Evolutionary conservation across 2,113 vertebrate genomes (phyloP), one percentile per base, ranked within the genome.

Genomic region (Rhea pennata): DNA sequence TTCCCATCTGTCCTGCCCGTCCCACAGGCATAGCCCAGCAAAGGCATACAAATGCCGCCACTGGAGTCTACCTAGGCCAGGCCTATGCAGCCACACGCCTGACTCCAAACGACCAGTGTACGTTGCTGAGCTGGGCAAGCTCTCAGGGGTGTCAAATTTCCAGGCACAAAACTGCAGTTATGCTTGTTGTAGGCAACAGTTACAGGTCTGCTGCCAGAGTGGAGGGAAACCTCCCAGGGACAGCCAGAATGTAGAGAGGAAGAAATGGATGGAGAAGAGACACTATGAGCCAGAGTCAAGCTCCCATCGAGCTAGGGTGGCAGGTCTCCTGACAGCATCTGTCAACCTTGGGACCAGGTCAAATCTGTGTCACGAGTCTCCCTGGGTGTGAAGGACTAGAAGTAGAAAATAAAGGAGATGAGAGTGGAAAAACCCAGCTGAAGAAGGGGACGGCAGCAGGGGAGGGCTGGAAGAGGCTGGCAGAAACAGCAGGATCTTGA

Each of bases 71-170:
- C 46, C 16, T 48, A 48, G 46, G 46, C 46, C 61, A 22, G 26
- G 22, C 39, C 21, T 0, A 0, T 1, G 46, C 69, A 69, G 56
- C 70, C 40, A 15, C 0, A 0, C 3, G 7, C 58, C 65, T 9
- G 20, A 10, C 56, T 59, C 17, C 64, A 29, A 29, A 23, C 6
- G 17, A 26, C 31, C 42, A 14, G 7, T 15, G 4, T 11, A 3
- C 2, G 59, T 51, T 2, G 2, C 16, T 1, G 21, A 53, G 56
- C 51, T 13, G 13, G 24, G 58, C 33, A 33, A 29, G 42, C 29
- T 53, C 42, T 26, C 10, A 2, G 39, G 14, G 31, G 8, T 7
- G 15, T 21, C 29, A 22, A 6, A 40, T 8, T 36, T 19, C 62
- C 31, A 44, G n/a, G 23, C 17, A 53, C 76, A 42, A 10, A 6